Conservation (phyloP, 2,113 vertebrate species). For the Pandion haliaetus region DNA sequence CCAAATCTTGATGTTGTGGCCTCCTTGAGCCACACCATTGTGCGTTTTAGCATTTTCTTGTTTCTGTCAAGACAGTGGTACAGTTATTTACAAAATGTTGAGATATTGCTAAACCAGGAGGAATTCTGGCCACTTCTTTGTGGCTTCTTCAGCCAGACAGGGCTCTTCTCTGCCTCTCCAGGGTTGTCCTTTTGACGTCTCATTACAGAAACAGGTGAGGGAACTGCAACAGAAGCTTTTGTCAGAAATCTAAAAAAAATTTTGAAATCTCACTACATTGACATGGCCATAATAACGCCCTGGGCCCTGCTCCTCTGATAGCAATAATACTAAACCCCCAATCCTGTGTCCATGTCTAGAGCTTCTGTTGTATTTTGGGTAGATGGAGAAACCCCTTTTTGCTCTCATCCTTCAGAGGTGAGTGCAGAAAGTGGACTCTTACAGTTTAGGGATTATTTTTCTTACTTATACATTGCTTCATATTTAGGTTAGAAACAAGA, state of each 20-base stretch:
- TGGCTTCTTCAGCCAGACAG: neutral
- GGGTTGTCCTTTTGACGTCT: neutral
- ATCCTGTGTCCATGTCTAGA: neutral
- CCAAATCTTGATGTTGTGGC: neutral
- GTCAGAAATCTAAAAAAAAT: neutral
- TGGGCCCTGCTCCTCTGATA: neutral
- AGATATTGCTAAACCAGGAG: neutral
- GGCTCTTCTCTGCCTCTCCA: neutral
- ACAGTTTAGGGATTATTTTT: neutral
- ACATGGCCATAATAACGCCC: neutral
- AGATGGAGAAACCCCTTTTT: neutral
- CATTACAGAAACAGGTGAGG: neutral
- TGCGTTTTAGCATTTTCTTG: neutral
- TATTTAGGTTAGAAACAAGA: neutral
- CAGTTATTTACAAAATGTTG: no score
- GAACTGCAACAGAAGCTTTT: neutral
- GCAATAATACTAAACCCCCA: neutral
- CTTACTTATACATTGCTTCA: neutral
- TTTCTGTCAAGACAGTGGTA: neutral
- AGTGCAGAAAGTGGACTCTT: neutral
- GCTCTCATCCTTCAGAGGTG: neutral
- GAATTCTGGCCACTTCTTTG: neutral
- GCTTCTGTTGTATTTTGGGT: neutral
- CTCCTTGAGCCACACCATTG: neutral
- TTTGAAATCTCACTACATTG: neutral